These are phyloP conservation scores for Phytoseiulus persimilis DNA, from an alignment of 2,888 invertebrate genomes.

Conservation along the genomic window DNA sequence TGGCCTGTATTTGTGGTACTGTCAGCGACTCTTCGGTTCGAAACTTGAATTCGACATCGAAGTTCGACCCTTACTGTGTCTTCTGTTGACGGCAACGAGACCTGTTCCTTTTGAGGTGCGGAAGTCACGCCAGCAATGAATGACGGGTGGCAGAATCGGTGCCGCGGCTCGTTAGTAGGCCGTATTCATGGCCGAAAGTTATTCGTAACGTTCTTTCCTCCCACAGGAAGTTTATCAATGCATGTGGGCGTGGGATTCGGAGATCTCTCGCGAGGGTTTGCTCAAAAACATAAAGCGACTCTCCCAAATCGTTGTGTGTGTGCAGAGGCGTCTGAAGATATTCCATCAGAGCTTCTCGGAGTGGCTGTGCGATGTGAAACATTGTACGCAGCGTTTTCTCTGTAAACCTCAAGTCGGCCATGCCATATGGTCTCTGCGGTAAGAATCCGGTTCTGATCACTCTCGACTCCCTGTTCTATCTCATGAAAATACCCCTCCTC, in stretches of 20 bases:
- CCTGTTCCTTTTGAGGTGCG: constrained; percentile 34
- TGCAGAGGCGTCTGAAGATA: constrained; percentile 49
- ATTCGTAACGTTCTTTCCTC: not conserved
- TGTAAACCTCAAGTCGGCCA: constrained; percentile 80
- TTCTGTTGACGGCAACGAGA: constrained; percentile 30
- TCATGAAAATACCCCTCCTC: too few relatives aligned
- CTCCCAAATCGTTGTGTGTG: constrained; percentile 58
- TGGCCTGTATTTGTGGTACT: constrained; percentile 87
- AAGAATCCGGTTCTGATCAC: not conserved
- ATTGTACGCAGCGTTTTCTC: constrained; percentile 86
- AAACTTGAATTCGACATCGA: constrained; percentile 53
- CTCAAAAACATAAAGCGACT: constrained; percentile 67
- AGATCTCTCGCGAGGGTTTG: constrained; percentile 70
- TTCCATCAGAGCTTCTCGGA: constrained; percentile 91
- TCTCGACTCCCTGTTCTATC: too few relatives aligned
- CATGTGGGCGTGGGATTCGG: constrained; percentile 67
- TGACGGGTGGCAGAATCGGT: not conserved
- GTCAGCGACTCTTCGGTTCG: constrained; percentile 80
- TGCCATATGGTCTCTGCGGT: constrained; percentile 62
- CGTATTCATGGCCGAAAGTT: not conserved
- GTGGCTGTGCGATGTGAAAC: constrained; percentile 94
- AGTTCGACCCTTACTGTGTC: constrained; percentile 14
- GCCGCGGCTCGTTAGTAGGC: not conserved
- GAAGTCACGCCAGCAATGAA: not conserved
- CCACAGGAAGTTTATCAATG: constrained; percentile 65